Evolutionary conservation across 2,797 vertebrate species (phyloP).

Genomic region (Dryobates pubescens): DNA sequence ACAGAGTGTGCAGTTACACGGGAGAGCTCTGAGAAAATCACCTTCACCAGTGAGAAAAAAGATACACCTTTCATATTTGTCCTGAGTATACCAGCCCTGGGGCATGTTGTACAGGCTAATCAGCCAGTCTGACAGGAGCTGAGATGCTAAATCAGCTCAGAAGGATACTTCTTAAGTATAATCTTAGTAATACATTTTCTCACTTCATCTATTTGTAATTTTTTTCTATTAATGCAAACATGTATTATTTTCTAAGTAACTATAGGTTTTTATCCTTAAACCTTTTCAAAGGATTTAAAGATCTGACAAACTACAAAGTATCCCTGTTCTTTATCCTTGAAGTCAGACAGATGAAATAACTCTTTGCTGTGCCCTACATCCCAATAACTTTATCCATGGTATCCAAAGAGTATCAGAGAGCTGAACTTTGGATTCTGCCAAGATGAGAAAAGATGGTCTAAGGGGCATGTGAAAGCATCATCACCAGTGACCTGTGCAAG

Average conservation of each 20-base stretch:
- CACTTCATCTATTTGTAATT: conserved; percentile 34
- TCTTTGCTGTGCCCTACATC: background rate
- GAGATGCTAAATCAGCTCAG: conserved; percentile 48
- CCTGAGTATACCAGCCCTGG: conserved; percentile 1
- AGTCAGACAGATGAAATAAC: background rate
- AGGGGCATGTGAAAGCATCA: background rate
- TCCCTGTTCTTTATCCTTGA: background rate
- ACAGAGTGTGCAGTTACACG: background rate
- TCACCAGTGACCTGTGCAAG: background rate
- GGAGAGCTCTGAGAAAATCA: background rate
- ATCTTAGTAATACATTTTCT: conserved; percentile 47
- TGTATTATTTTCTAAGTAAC: conserved; percentile 9
- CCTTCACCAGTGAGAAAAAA: background rate
- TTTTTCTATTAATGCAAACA: conserved; percentile 1
- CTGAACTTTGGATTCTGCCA: background rate
- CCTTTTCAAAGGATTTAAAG: conserved; percentile 60
- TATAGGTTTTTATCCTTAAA: conserved; percentile 52
- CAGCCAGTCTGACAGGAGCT: conserved; percentile 2
- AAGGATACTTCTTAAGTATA: conserved; percentile 45
- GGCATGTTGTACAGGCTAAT: background rate
- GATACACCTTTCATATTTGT: conserved; percentile 18
- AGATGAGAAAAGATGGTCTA: background rate
- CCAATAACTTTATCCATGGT: conserved; percentile 10
- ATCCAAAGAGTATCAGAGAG: background rate
- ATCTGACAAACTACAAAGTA: conserved; percentile 61